phyloP scores from a whole-genome alignment of 2,113 vertebrate genomes.

The Rhinichthys klamathensis region DNA sequence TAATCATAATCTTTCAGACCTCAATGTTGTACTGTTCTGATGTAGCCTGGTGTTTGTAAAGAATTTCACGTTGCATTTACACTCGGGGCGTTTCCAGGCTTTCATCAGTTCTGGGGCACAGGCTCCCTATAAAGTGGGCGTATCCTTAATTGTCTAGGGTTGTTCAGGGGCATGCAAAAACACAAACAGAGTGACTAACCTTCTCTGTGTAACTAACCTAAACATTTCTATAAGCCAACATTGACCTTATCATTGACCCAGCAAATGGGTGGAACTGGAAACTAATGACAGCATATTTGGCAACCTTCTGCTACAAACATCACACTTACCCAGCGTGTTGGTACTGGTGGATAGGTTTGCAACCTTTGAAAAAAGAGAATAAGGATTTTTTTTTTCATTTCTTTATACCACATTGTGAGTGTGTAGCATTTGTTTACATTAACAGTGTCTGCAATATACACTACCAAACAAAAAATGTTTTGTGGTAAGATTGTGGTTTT shows the following conservation, averaged over 20 bases:
- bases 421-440: not conserved
- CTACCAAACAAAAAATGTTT: no score
- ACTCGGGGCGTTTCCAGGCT: not conserved
- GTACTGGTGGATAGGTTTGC: not conserved
- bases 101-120: conserved; percentile 7
- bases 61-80: not conserved
- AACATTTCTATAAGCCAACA: not conserved
- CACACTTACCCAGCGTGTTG: not conserved
- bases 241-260: not conserved
- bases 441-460: no score
- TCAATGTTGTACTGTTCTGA: not conserved
- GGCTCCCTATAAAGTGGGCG: conserved; percentile 2
- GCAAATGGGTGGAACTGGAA: not conserved
- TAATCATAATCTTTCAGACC: conserved; percentile 39
- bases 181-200: not conserved
- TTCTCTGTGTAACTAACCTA: not conserved
- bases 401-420: not conserved
- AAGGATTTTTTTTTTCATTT: not conserved
- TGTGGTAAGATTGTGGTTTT: no score
- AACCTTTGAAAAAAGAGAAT: not conserved
- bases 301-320: not conserved
- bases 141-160: not conserved
- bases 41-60: not conserved
- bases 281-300: not conserved
- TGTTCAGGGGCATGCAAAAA: not conserved